Conservation (phyloP, 2,113 vertebrate genomes). For the Bolborhynchus lineola region DNA sequence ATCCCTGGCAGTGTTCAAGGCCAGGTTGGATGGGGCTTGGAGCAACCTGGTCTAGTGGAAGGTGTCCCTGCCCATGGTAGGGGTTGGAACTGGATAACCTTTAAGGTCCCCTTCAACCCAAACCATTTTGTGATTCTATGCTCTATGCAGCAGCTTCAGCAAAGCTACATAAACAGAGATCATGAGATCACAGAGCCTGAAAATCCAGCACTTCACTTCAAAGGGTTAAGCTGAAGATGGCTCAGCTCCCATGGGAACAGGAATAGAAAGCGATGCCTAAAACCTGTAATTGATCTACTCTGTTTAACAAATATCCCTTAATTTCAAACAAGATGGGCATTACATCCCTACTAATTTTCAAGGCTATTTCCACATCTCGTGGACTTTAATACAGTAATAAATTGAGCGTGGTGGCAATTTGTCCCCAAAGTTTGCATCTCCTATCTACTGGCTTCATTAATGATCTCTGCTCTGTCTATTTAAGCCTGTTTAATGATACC, state of each 20-base stretch:
- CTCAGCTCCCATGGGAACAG: not conserved
- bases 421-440: not conserved
- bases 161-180: not conserved
- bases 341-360: not conserved
- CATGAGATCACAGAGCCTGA: not conserved
- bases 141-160: not conserved
- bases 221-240: not conserved
- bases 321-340: not conserved
- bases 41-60: not conserved
- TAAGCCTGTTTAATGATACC: constrained; percentile 2
- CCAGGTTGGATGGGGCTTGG: not conserved
- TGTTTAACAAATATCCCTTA: not conserved
- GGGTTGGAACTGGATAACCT: not conserved
- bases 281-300: not conserved
- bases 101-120: not conserved
- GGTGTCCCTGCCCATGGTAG: not conserved
- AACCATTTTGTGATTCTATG: not conserved
- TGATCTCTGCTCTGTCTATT: not conserved
- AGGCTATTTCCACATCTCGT: not conserved
- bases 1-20: too few species aligned
- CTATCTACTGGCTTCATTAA: not conserved
- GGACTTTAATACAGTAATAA: not conserved
- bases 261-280: not conserved
- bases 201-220: not conserved
- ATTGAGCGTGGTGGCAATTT: not conserved